These are phyloP conservation scores for Notolepis coatsorum DNA, from an alignment of 2,797 vertebrate species.

Conservation along the genomic window DNA sequence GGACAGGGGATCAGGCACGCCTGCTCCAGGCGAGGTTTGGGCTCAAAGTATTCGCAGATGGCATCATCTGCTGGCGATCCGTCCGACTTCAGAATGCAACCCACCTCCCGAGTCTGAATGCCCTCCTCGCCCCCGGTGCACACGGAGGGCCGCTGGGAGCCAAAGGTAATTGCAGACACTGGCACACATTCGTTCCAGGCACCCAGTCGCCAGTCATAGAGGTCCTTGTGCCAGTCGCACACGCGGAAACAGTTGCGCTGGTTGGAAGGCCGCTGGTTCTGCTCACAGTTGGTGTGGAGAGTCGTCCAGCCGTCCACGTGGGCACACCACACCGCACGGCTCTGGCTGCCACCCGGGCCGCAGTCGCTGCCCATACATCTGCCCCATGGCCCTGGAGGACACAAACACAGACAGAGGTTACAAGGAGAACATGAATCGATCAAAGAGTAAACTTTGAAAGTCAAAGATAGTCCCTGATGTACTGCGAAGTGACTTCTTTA, in stretches of 20 bases:
- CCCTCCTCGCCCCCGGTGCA: constrained; percentile 92
- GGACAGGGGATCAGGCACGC: constrained; percentile 96
- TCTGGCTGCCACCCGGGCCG: constrained; percentile 94
- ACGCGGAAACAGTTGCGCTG: constrained; percentile 96
- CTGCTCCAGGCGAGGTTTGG: constrained; percentile 94
- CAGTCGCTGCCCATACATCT: constrained; percentile 98
- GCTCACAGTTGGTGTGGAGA: constrained; percentile 92
- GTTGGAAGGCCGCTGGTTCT: constrained; percentile 87
- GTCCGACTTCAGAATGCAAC: constrained; percentile 87
- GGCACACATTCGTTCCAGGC: constrained; percentile 91
- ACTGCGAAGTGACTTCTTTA: too few relatives aligned
- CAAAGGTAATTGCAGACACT: constrained; percentile 83
- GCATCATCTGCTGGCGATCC: constrained; percentile 85
- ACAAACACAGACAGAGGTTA: constrained; percentile 30
- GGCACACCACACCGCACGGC: constrained; percentile 95
- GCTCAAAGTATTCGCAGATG: constrained; percentile 98
- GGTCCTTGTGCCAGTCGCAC: constrained; percentile 97
- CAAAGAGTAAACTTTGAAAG: background rate
- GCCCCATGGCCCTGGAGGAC: constrained; percentile 92
- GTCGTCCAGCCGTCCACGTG: constrained; percentile 97
- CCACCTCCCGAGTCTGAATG: constrained; percentile 91
- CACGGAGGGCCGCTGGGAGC: constrained; percentile 67
- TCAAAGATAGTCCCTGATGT: too few relatives aligned
- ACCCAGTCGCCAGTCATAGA: constrained; percentile 93
- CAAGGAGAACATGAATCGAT: constrained; percentile 3